phyloP scores from a whole-genome alignment of 1,140 invertebrate genomes.

The Aporrectodea caliginosa region DNA sequence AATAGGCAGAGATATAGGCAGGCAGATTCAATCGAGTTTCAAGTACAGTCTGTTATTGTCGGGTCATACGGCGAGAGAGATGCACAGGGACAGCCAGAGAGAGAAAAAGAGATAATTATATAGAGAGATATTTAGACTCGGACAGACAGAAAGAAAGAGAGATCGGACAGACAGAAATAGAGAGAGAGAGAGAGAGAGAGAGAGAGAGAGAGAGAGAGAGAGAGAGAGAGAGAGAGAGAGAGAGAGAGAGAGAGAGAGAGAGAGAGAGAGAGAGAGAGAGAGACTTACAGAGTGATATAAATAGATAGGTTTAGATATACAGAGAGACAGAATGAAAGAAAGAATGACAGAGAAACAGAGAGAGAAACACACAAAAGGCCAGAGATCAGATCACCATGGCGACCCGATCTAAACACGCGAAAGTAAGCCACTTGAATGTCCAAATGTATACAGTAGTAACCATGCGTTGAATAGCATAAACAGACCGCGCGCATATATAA shows the following conservation, averaged over 20 bases:
- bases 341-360: neutral
- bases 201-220: neutral
- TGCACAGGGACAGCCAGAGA: neutral
- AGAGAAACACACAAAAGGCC: neutral
- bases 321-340: neutral
- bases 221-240: neutral
- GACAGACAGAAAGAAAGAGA: neutral
- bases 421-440: too few relatives aligned
- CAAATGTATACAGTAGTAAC: too few relatives aligned
- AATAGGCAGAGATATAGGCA: neutral
- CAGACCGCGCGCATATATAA: too few relatives aligned
- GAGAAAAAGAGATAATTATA: neutral
- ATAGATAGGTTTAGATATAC: neutral
- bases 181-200: neutral
- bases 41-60: too few relatives aligned
- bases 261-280: neutral
- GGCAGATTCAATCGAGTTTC: neutral
- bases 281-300: neutral
- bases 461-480: too few relatives aligned
- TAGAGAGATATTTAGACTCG: neutral
- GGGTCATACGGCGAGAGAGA: neutral
- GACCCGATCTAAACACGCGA: too few relatives aligned
- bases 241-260: neutral
- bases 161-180: neutral
- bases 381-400: too few relatives aligned